A percentile compares a stretch with the other conserved stretches of the same genome.
These are phyloP conservation scores for Leptodactylus fuscus DNA, from an alignment of 2,113 vertebrate genomes.

Conservation along the genomic window DNA sequence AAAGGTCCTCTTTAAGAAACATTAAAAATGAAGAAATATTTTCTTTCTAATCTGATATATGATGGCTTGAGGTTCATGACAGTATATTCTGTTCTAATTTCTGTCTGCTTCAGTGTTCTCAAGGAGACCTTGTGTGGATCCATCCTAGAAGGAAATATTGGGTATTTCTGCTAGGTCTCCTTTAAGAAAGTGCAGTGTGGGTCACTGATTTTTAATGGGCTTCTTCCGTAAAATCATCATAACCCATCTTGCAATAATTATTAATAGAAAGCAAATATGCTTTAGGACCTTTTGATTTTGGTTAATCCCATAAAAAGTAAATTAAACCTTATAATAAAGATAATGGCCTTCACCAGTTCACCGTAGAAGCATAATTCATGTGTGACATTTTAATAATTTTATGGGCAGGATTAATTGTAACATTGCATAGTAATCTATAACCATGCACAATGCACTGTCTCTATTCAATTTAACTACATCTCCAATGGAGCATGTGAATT, in stretches of 20 bases:
- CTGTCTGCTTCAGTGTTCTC: not conserved
- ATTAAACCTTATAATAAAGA: slow-evolving; percentile 19
- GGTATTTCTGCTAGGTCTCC: too few species aligned
- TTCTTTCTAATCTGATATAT: not conserved
- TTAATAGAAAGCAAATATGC: slow-evolving; percentile 9
- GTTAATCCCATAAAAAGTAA: not conserved
- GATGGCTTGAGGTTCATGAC: not conserved
- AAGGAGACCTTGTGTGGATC: not conserved
- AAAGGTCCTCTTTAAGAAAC: too few species aligned
- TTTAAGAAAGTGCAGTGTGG: too few species aligned
- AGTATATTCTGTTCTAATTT: not conserved
- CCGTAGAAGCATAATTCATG: slow-evolving; percentile 32
- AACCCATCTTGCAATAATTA: not conserved
- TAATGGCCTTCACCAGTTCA: slow-evolving; percentile 30
- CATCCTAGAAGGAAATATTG: too few species aligned
- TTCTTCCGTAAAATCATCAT: too few species aligned
- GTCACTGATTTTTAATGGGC: too few species aligned
- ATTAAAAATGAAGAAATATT: not conserved
- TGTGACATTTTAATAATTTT: slow-evolving; percentile 53
- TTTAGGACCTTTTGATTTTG: not conserved
- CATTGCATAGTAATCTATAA: slow-evolving; percentile 24
- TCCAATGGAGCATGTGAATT: slow-evolving; percentile 24
- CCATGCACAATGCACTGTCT: not conserved
- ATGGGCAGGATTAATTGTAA: slow-evolving; percentile 46
- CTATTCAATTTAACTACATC: slow-evolving; percentile 26